These are phyloP conservation scores for Galeruca laticollis DNA, from an alignment of 2,888 invertebrate genomes.

Conservation along the genomic window DNA sequence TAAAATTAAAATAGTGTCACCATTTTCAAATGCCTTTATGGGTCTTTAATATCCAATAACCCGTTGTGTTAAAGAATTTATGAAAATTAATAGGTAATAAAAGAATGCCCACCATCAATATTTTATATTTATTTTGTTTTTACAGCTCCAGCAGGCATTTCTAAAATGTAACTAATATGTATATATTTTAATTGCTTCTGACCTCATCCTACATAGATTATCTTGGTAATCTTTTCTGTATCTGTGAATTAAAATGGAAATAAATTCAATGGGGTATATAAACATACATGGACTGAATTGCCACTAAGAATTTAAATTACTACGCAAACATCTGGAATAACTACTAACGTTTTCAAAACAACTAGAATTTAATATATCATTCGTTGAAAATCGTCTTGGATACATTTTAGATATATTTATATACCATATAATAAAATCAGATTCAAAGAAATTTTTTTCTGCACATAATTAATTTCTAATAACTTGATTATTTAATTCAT, in stretches of 20 bases:
- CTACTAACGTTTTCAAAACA: not conserved
- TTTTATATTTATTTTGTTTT: slow-evolving; percentile 51
- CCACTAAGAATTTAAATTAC: slow-evolving; percentile 8
- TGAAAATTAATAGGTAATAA: slow-evolving; percentile 58
- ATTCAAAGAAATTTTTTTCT: too few relatives aligned
- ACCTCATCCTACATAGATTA: slow-evolving; percentile 34
- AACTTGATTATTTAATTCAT: too few relatives aligned
- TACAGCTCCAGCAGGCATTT: slow-evolving; percentile 39
- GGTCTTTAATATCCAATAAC: slow-evolving; percentile 55
- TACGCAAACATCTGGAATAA: slow-evolving; percentile 6
- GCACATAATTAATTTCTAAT: too few relatives aligned
- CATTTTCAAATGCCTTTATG: slow-evolving; percentile 55
- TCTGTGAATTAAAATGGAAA: slow-evolving; percentile 25
- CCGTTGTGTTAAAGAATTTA: slow-evolving; percentile 56
- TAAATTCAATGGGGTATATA: slow-evolving; percentile 20
- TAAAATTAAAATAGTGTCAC: slow-evolving; percentile 55
- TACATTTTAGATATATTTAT: not conserved
- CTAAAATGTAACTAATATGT: slow-evolving; percentile 43
- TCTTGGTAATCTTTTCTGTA: slow-evolving; percentile 31
- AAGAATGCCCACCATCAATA: slow-evolving; percentile 50
- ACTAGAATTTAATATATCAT: not conserved
- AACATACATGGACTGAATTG: slow-evolving; percentile 10
- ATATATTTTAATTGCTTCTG: slow-evolving; percentile 30
- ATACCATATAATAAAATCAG: not conserved
- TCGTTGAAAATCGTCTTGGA: not conserved